Evolutionary conservation across 2,797 vertebrate genomes (phyloP), one percentile per base, ranked within the genome.

Genomic region (Spheniscus humboldti): DNA sequence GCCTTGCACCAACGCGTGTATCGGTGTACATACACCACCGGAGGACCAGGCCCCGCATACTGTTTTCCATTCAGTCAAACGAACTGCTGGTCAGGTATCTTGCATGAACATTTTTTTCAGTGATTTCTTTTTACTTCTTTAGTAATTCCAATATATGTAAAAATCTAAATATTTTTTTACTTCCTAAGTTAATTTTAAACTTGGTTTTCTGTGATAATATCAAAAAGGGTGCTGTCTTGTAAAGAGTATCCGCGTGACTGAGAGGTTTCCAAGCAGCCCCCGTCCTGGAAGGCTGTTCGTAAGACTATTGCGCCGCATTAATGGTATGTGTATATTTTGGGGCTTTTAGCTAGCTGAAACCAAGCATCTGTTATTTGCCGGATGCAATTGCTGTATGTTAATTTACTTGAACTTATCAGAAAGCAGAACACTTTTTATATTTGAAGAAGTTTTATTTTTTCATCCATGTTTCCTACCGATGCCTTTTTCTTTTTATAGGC

Each of bases 291-390:
- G 89, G 92, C 88, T 98, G 96, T 94, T 96, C 93, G 93, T 92
- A 96, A 96, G 88, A 67, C 88, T 91, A 53, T 97, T 92, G 92
- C 16, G 13, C 95, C 79, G 74, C 96, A 28, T 94, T 97, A 95
- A 98, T 97, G 98, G 94, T 98, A 96, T 98, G 57, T 98, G 98
- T 98, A 98, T 98, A 98, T 98, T 98, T 98, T 97, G 98, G 68
- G 96, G 88, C 69, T 97, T 97, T 97, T 94, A 86, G 93, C 77
- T 96, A 84, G 87, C 80, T 97, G 94, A 97, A 91, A 76, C 86
- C 64, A 6, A 88, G 94, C 84, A 71, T 94, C 95, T 96, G 91
- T 77, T 95, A n/a, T 55, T 92, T 92, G 79, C 50, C 74, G 56
- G 96, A 57, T 95, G 77, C 96, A 83, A 64, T 80, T 86, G 64